Evolutionary conservation across 2,113 vertebrate species (phyloP), one percentile per base, ranked within the genome.

Genomic region (Chinchilla lanigera): DNA sequence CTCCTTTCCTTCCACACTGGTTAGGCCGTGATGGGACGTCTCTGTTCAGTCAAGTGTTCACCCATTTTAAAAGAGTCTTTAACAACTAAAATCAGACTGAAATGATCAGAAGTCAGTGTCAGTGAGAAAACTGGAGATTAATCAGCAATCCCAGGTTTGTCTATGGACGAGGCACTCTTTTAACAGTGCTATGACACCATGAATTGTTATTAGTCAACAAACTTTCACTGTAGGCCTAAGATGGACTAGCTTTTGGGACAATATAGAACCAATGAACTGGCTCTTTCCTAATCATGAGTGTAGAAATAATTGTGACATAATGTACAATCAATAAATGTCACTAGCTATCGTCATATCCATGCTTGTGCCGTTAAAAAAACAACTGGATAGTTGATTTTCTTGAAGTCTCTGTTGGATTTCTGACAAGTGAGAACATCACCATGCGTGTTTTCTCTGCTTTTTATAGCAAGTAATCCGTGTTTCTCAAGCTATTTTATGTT

Each of bases 401-500:
- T 82, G 10, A 85, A 82, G 65, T 88, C 2, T 44, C 52, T 93
- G 28, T 38, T 91, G 14, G 82, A 58, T 69, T 77, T 47, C 60
- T 92, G 69, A 52, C 7, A 85, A 86, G 47, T 69, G 7, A 26
- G 5, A 81, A 90, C 41, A 47, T 0, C 24, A 7, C 35, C 3
- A 19, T 41, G 13, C 47, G 22, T 4, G 7, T 71, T 95, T 88
- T 77, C 75, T 11, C 85, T 33, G 7, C 0, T 35, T 92, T 80
- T 94, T 52, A 7, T 8, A 61, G 0, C 19, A 92, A 83, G 47
- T 22, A 52, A 33, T 28, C 10, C 61, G 1, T 92, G 5, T 65
- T 95, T 97, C 30, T 94, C 86, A 95, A 65, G 3, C 4, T 82
- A 61, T n/a, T 90, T 93, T 60, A 60, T 30, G 67, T 73, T 77